Percentiles rank a stretch among this genome's conserved stretches.
These are phyloP conservation scores for Leptopilina drosophilae DNA, from an alignment of 2,888 invertebrate species.

Conservation along the genomic window DNA sequence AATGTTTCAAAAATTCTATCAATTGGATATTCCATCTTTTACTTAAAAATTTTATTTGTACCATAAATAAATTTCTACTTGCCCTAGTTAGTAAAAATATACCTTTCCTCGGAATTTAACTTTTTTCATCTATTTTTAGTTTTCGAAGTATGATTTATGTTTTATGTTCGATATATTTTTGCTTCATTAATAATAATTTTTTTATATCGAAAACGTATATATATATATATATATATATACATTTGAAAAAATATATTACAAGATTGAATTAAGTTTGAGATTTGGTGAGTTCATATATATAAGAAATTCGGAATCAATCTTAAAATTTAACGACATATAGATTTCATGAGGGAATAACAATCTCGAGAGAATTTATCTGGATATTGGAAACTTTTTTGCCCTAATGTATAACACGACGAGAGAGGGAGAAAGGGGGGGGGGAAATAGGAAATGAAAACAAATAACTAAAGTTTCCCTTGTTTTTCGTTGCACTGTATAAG, in stretches of 20 bases:
- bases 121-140: too few relatives aligned
- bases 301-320: neutral
- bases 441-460: neutral
- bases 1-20: too few relatives aligned
- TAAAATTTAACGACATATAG: conserved; percentile 15
- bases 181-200: too few relatives aligned
- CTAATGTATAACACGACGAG: neutral
- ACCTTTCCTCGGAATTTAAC: too few relatives aligned
- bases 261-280: neutral
- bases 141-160: too few relatives aligned
- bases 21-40: too few relatives aligned
- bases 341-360: neutral
- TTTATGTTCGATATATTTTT: too few relatives aligned
- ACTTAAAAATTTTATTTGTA: too few relatives aligned
- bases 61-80: too few relatives aligned
- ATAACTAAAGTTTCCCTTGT: neutral
- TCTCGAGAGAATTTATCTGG: neutral
- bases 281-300: neutral
- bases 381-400: neutral
- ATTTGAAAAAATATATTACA: neutral
- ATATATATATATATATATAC: neutral
- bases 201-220: neutral
- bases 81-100: too few relatives aligned
- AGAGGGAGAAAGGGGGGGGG: neutral
- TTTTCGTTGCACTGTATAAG: neutral